Evolutionary conservation across 37 sponge, comb jelly and placozoan genomes (phyloP).

Genomic region (Lycopodina hypogea): DNA sequence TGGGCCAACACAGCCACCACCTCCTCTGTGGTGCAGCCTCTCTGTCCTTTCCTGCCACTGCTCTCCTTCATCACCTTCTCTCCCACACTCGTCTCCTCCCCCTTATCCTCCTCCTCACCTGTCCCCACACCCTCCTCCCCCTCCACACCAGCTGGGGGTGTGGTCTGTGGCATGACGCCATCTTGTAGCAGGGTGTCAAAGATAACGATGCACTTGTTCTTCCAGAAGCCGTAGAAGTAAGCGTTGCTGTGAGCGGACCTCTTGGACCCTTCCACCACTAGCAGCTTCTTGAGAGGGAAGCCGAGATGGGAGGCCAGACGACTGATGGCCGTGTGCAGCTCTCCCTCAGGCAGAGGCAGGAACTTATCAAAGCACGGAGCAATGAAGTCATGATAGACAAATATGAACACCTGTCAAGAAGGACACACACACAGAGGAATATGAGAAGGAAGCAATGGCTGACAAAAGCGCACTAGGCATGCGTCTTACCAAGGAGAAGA

Average conservation of each 20-base stretch:
- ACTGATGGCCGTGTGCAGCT: slow-evolving; percentile 73
- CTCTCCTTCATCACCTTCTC: background rate
- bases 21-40: slow-evolving; percentile 83
- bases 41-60: slow-evolving; percentile 2
- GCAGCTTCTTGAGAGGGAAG: slow-evolving; percentile 89
- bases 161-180: slow-evolving; percentile 33
- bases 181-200: slow-evolving; percentile 92
- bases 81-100: background rate
- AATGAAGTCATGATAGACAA: slow-evolving; percentile 89
- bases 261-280: slow-evolving; percentile 89
- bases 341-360: slow-evolving; percentile 86
- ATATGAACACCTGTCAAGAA: slow-evolving; percentile 52
- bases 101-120: background rate
- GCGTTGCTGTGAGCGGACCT: slow-evolving; percentile 97
- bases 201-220: slow-evolving; percentile 91
- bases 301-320: slow-evolving; percentile 61
- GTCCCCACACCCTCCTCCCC: background rate
- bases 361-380: slow-evolving; percentile 97
- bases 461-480: background rate
- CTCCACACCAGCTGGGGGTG: background rate
- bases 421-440: background rate
- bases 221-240: slow-evolving; percentile 95
- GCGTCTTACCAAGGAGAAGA: slow-evolving; percentile 1
- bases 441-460: background rate
- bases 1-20: slow-evolving; percentile 89